These are phyloP conservation scores for Rutilus rutilus DNA, from an alignment of 2,113 vertebrate species.

Conservation along the genomic window DNA sequence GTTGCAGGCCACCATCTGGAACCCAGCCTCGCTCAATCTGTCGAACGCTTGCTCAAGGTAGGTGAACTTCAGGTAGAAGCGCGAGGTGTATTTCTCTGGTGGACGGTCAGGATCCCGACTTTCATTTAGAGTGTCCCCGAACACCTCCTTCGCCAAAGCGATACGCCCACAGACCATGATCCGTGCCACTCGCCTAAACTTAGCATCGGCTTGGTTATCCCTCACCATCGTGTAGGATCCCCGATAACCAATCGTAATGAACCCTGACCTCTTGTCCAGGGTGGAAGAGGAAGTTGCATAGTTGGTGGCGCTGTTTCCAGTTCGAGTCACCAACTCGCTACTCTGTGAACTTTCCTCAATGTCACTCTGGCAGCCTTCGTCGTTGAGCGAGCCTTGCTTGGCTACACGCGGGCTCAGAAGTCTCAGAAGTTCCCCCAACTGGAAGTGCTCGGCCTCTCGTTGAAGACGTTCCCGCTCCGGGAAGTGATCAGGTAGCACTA, in stretches of 20 bases:
- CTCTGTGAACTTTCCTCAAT: conserved; percentile 84
- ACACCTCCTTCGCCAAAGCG: conserved; percentile 87
- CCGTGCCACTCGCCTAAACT: conserved; percentile 85
- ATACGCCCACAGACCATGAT: conserved; percentile 90
- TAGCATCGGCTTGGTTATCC: conserved; percentile 85
- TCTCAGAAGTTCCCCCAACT: conserved; percentile 82
- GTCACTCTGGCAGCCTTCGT: conserved; percentile 88
- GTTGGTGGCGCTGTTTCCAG: not conserved
- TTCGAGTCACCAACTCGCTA: conserved; percentile 70
- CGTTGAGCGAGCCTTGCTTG: conserved; percentile 86
- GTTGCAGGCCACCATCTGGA: conserved; percentile 84
- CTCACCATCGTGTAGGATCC: conserved; percentile 84
- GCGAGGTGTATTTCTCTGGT: conserved; percentile 88
- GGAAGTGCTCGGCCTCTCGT: conserved; percentile 87
- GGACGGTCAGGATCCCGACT: conserved; percentile 87
- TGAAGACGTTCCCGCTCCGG: conserved; percentile 88
- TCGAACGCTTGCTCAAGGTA: conserved; percentile 90
- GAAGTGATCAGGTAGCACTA: conserved; percentile 87
- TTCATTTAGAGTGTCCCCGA: conserved; percentile 86
- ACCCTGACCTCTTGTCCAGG: conserved; percentile 82
- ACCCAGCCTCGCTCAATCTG: conserved; percentile 83
- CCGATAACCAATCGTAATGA: conserved; percentile 86
- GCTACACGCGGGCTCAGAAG: conserved; percentile 82
- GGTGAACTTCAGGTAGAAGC: conserved; percentile 91
- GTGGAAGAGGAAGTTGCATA: conserved; percentile 57